A percentile compares a stretch with the other conserved stretches of the same genome.
Conservation (phyloP, 2,888 invertebrate genomes). For the Coleophora flavipennella region DNA sequence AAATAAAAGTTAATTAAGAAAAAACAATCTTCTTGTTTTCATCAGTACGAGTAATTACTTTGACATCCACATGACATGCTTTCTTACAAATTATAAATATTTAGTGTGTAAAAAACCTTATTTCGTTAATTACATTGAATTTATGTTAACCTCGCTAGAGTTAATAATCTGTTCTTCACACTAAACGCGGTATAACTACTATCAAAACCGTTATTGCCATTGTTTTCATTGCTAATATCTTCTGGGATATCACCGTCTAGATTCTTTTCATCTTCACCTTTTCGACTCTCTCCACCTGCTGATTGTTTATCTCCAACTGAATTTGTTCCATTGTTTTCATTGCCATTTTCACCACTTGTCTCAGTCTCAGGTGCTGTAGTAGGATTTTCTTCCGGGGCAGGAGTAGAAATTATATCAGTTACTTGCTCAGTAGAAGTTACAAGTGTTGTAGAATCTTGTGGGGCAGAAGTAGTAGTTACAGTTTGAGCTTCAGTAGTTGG, state of each 20-base stretch:
- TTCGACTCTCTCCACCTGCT: background rate
- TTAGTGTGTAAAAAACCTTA: no score
- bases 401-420: background rate
- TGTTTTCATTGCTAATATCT: conserved; percentile 4
- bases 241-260: background rate
- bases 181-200: conserved; percentile 6
- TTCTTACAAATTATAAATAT: no score
- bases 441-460: background rate
- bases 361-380: background rate
- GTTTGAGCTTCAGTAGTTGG: conserved; percentile 2
- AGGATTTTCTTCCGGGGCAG: background rate
- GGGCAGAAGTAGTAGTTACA: background rate
- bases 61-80: no score
- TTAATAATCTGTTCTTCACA: conserved; percentile 2
- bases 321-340: background rate
- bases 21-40: no score
- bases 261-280: no score
- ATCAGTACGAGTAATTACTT: no score
- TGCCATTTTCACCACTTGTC: background rate
- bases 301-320: no score
- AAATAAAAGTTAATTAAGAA: no score
- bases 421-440: background rate
- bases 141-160: background rate
- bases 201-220: background rate
- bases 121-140: no score